Base-by-base conservation (phyloP, 2,888 invertebrate species). In the Hydrotaea diabolus region DNA sequence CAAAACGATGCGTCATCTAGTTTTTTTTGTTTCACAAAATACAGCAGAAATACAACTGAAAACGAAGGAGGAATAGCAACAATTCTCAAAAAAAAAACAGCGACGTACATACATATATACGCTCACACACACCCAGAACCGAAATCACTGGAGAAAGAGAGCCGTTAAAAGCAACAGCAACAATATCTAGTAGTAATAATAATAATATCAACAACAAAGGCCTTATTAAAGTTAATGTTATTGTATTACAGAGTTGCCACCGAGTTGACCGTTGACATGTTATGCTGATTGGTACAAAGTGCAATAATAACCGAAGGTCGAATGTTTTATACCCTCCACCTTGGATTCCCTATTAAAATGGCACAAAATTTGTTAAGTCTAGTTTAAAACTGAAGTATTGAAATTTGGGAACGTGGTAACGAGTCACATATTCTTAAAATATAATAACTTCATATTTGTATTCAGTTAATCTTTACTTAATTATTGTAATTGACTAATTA, bases 1-100 rank as follows among this genome's bases (percentile, higher is more conserved):
- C 78, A 84, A 81, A 80, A 78, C 39, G 78, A 85, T 85, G 85
- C 83, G 85, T 85, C 85, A 85, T 83, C 81, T 49, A 76, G 21
- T 73, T 76, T 75, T 75, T 31, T 49, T 55, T 7, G 31, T 76
- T 77, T 39, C 43, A 39, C 31, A 64, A 59, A 23, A 31, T 64
- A 75, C 74, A 31, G 64, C 9, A 26, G 64, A 77, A 83, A 80
- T 71, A 69, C 26, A 53, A 62, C 19, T 15, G 49, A 74, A 36
- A 76, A 49, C 19, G 43, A 69, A 75, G 75, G 39, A 76, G 3
- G 31, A 74, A 69, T 49, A 72, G 49, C 7, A 66, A 69, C 15
- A 74, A 76, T 62, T 39, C 39, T 1, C 31, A 4, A 31, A 31
- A 31, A 31, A 31, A 31, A 7, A 31, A 31, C 31, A 31, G 31